Evolutionary conservation across 2,797 vertebrate genomes (phyloP).

Genomic region (Etheostoma nigrum): DNA sequence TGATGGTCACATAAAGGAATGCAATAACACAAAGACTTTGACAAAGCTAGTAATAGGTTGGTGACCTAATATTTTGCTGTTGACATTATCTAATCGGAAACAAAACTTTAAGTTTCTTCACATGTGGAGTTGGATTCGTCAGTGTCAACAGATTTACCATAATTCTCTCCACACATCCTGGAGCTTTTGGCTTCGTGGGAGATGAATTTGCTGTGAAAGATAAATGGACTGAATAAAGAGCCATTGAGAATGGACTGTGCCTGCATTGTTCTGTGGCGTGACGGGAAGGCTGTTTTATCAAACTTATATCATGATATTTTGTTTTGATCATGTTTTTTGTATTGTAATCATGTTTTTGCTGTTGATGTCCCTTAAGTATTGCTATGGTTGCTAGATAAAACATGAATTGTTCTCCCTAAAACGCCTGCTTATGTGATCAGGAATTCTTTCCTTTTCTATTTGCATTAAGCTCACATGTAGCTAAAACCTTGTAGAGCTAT

Average conservation of each 20-base stretch:
- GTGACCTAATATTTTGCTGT: slow-evolving; percentile 23
- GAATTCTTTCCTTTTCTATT: neutral
- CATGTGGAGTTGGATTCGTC: slow-evolving; percentile 33
- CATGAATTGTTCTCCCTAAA: slow-evolving; percentile 32
- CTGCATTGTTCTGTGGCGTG: slow-evolving; percentile 52
- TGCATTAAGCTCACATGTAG: slow-evolving; percentile 4
- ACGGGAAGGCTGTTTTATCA: slow-evolving; percentile 42
- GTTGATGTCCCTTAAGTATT: slow-evolving; percentile 57
- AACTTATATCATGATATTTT: slow-evolving; percentile 56
- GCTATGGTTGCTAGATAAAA: slow-evolving; percentile 37
- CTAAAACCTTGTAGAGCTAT: neutral
- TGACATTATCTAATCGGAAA: slow-evolving; percentile 28
- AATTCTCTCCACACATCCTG: slow-evolving; percentile 35
- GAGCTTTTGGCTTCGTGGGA: slow-evolving; percentile 42
- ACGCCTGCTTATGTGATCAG: slow-evolving; percentile 9
- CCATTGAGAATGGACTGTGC: slow-evolving; percentile 47
- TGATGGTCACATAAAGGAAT: slow-evolving; percentile 30
- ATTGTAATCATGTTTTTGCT: slow-evolving; percentile 27
- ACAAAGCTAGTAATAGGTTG: slow-evolving; percentile 6
- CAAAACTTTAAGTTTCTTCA: slow-evolving; percentile 15
- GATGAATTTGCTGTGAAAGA: slow-evolving; percentile 80
- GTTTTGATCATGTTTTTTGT: slow-evolving; percentile 50
- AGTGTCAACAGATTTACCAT: slow-evolving; percentile 29
- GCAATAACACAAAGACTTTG: slow-evolving; percentile 14
- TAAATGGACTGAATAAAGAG: slow-evolving; percentile 65